Evolutionary conservation across 2,113 vertebrate genomes (phyloP), one percentile per base, ranked within the genome.

Genomic region (Cheirogaleus medius): DNA sequence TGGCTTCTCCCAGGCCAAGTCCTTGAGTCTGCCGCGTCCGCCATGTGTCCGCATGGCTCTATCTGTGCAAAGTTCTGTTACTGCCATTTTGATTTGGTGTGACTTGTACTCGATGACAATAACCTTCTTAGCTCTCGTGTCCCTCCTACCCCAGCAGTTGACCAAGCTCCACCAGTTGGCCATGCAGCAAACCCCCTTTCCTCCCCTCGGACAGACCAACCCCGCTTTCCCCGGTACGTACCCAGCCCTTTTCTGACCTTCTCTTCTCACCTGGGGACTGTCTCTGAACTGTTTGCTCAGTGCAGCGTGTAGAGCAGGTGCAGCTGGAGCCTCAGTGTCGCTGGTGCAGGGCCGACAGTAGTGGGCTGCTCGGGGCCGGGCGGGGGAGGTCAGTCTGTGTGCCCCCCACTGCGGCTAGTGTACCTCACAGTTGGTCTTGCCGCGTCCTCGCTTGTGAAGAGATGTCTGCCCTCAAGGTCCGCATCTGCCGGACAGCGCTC

Each of bases 101-200:
- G 99, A 99, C 99, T 99, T 99, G 98, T 99, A 98, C 98, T 99
- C 99, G 99, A 98, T 99, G 98, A 99, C 97, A 99, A 99, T 99
- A 99, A 99, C 99, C 99, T 99, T 99, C 99, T 99, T 99, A 99
- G 99, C 98, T 99, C 99, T 99, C 99, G 98, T 99, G 99, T 99
- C 99, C 99, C 99, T 99, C 99, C 99, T 99, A 99, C 99, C 99
- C 99, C 99, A 99, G 99, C 99, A 99, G 99, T 99, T 99, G 99
- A 99, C 99, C 99, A 99, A 99, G 99, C 99, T 99, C 99, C 99
- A 99, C 99, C 99, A 99, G 99, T 99, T 99, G 99, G 99, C 99
- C 99, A 99, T 99, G 99, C 99, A 99, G 99, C 99, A 99, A 99
- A 99, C 99, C 99, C 99, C 99, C 98, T 99, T 99, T 99, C 99